These are phyloP conservation scores for Colostygia pectinataria DNA, from an alignment of 2,888 invertebrate species.

Conservation along the genomic window DNA sequence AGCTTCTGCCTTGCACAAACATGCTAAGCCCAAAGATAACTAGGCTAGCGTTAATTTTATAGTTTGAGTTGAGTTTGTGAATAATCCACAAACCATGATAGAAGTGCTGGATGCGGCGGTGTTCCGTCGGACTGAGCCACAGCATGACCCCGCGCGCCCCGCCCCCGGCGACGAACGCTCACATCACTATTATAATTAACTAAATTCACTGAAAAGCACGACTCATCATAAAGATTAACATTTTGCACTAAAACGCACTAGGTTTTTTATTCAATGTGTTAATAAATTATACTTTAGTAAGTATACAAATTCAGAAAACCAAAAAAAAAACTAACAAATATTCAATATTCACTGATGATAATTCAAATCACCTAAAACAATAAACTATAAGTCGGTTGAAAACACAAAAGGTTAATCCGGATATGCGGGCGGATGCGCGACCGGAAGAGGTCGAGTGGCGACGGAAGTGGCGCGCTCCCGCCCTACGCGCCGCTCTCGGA, in stretches of 20 bases:
- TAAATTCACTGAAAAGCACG: no score
- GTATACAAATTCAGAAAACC: no score
- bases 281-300: no score
- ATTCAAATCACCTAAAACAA: not conserved
- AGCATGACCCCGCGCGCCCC: conserved; percentile 46
- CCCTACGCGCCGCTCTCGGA: conserved; percentile 23
- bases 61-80: no score
- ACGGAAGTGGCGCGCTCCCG: conserved; percentile 24
- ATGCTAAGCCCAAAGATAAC: no score
- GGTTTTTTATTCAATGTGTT: no score
- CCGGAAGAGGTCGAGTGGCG: conserved; percentile 69
- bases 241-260: no score
- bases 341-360: not conserved
- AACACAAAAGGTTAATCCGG: conserved; percentile 42
- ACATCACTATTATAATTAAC: not conserved
- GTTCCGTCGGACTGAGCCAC: conserved; percentile 69
- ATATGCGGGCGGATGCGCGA: conserved; percentile 68
- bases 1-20: no score
- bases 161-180: not conserved
- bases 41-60: no score
- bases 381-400: not conserved
- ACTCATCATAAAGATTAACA: no score
- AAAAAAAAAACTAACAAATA: no score
- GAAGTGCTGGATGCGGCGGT: conserved; percentile 67
- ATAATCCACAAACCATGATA: conserved; percentile 57